Evolutionary conservation across 2,888 invertebrate species (phyloP).

Genomic region (Oxytorus armatus): DNA sequence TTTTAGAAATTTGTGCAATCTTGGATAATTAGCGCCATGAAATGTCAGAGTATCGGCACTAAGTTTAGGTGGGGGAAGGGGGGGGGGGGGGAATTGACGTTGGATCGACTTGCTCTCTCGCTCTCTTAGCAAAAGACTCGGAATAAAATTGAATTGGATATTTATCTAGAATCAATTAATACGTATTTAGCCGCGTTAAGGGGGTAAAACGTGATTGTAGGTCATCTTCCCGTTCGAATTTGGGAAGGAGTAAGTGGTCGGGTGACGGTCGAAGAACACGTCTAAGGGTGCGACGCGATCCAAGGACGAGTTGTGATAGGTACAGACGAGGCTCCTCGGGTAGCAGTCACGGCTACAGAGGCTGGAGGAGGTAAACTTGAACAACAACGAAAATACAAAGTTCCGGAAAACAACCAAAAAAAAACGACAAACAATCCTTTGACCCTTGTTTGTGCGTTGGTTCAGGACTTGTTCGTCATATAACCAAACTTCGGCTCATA

Average conservation of each 20-base stretch:
- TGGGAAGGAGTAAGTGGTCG: slow-evolving; percentile 77
- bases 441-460: background rate
- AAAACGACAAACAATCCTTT: background rate
- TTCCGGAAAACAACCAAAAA: slow-evolving; percentile 16
- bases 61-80: no score
- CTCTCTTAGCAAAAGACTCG: no score
- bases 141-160: slow-evolving; percentile 8
- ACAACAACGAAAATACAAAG: slow-evolving; percentile 1
- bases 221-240: slow-evolving; percentile 79
- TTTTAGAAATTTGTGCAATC: no score
- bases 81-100: no score
- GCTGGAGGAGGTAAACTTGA: slow-evolving; percentile 78
- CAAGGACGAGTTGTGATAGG: slow-evolving; percentile 76
- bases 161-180: no score
- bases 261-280: slow-evolving; percentile 65
- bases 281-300: slow-evolving; percentile 71
- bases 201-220: slow-evolving; percentile 74
- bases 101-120: no score
- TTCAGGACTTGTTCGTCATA: background rate
- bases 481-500: background rate
- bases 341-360: slow-evolving; percentile 74
- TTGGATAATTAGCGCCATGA: no score
- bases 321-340: slow-evolving; percentile 74
- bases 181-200: slow-evolving; percentile 62
- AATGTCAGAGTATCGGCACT: no score